A percentile compares a stretch with the other conserved stretches of the same genome.
These are phyloP conservation scores for Lagorchestes hirsutus DNA, from an alignment of 2,797 vertebrate species.

Conservation along the genomic window DNA sequence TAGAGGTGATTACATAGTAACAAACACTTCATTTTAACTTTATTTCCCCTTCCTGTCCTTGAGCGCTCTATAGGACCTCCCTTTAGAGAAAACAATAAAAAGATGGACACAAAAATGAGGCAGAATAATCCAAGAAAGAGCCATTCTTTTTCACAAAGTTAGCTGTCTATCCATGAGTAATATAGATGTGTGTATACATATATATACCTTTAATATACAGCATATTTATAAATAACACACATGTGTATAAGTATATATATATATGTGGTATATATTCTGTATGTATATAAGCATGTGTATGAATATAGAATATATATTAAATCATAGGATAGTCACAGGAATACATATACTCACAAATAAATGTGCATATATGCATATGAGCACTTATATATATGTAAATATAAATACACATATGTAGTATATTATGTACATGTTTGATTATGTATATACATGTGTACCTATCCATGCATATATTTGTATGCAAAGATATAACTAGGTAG, in stretches of 20 bases:
- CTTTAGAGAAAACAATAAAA: conserved; percentile 13
- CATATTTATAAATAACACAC: neutral
- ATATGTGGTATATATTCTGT: neutral
- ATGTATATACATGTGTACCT: neutral
- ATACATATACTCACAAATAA: neutral
- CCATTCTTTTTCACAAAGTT: neutral
- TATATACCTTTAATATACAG: neutral
- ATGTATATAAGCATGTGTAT: neutral
- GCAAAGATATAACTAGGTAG: neutral
- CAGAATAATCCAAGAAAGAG: neutral
- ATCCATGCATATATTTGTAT: neutral
- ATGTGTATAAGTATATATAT: neutral
- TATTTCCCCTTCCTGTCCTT: neutral
- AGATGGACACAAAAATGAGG: neutral
- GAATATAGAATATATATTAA: neutral
- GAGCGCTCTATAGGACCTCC: neutral
- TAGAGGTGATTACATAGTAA: conserved; percentile 11
- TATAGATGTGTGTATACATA: neutral
- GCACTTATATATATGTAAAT: neutral
- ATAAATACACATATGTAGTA: neutral
- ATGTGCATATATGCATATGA: neutral
- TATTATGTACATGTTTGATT: neutral
- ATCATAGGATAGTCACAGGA: neutral
- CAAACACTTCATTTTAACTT: conserved; percentile 30
- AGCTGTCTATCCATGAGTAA: neutral